A percentile compares a stretch with the other conserved stretches of the same genome.
Evolutionary conservation across 2,113 vertebrate species (phyloP).

Genomic region (Electrona antarctica): DNA sequence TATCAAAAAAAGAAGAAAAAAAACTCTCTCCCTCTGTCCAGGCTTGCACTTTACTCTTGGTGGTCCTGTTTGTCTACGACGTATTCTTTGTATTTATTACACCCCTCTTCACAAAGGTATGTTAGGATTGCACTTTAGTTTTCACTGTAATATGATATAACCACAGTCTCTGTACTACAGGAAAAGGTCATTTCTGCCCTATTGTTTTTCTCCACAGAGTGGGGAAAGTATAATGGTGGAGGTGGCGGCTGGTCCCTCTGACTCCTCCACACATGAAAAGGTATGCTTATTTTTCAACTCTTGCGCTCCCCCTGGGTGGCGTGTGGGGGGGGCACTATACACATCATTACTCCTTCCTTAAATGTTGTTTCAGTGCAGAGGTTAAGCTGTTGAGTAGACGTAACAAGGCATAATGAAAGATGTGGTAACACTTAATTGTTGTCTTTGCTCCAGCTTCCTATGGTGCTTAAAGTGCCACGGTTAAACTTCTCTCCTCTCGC

Average conservation of each 20-base stretch:
- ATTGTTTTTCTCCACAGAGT: constrained; percentile 73
- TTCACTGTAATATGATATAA: neutral
- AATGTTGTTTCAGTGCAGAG: constrained; percentile 1
- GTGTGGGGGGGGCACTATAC: neutral
- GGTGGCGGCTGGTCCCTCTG: constrained; percentile 90
- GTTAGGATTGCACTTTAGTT: neutral
- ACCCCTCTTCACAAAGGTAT: constrained; percentile 91
- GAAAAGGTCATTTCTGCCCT: neutral
- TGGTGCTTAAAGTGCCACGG: constrained; percentile 96
- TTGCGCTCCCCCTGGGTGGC: neutral
- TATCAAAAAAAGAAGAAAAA: neutral
- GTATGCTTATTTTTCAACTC: constrained; percentile 65
- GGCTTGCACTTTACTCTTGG: constrained; percentile 92
- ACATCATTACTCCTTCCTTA: neutral
- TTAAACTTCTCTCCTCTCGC: constrained; percentile 89
- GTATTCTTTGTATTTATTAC: constrained; percentile 97
- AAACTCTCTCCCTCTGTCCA: constrained; percentile 52
- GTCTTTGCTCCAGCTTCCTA: constrained; percentile 84
- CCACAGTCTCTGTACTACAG: neutral
- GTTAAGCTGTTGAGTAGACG: neutral
- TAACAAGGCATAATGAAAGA: neutral
- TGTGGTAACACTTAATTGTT: constrained; percentile 2
- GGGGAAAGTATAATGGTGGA: constrained; percentile 98
- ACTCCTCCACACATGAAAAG: constrained; percentile 93
- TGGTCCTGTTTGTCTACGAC: constrained; percentile 92